Percentiles rank a stretch among this genome's conserved stretches.
phyloP scores from a whole-genome alignment of 2,797 vertebrate species.

The Falco columbarius region DNA sequence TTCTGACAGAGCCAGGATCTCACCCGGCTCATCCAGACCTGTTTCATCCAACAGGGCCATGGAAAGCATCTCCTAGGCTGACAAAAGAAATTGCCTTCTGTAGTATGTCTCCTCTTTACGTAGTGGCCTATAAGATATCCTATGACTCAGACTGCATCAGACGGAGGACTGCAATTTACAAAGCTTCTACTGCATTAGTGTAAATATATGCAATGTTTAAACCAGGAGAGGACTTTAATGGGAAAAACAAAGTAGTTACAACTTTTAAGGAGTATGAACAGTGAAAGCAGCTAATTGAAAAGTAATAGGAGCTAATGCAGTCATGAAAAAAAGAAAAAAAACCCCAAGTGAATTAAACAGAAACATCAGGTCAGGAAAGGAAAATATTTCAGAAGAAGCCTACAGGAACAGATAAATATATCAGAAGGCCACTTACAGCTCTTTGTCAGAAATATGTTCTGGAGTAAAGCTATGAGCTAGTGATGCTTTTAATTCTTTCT shows the following conservation, averaged over 20 bases:
- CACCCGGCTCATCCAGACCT: not conserved
- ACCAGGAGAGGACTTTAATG: not conserved
- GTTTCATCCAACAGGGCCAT: not conserved
- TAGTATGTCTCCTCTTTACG: not conserved
- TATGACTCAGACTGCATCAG: not conserved
- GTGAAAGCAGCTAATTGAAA: not conserved
- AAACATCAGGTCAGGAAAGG: not conserved
- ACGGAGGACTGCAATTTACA: not conserved
- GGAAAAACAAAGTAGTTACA: not conserved
- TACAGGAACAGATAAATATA: not conserved
- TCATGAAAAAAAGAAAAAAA: not conserved
- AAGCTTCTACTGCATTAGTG: not conserved
- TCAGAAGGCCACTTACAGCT: not conserved
- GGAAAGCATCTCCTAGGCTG: not conserved
- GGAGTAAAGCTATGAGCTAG: not conserved
- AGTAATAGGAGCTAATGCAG: not conserved
- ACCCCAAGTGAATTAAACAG: not conserved
- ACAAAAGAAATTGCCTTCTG: not conserved
- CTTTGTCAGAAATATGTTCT: not conserved
- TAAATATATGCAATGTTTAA: not conserved
- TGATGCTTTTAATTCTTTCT: not conserved
- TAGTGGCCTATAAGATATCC: not conserved
- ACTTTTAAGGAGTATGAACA: not conserved
- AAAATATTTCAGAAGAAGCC: not conserved
- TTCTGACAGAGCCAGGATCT: not conserved